A percentile compares a stretch with the other conserved stretches of the same genome.
These are phyloP conservation scores for Equus przewalskii DNA, from an alignment of 2,113 vertebrate species.

Conservation along the genomic window DNA sequence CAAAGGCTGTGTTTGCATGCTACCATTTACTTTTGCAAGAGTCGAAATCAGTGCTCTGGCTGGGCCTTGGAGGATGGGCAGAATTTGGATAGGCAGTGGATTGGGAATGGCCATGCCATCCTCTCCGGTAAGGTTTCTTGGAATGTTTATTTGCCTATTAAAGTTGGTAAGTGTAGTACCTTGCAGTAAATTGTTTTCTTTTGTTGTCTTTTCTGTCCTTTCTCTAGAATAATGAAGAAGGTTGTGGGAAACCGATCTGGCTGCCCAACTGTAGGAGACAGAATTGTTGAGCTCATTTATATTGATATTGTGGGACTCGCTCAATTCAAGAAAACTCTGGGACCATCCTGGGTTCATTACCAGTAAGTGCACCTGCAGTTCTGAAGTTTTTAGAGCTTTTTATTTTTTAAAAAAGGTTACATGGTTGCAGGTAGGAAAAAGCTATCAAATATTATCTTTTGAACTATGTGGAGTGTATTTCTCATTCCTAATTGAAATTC, in stretches of 20 bases:
- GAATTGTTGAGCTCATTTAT: conserved; percentile 98
- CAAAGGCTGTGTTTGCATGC: not conserved
- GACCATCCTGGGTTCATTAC: conserved; percentile 99
- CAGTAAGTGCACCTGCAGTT: conserved; percentile 92
- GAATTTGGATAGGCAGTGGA: not conserved
- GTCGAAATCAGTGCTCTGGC: not conserved
- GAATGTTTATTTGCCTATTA: not conserved
- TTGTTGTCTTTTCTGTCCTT: not conserved
- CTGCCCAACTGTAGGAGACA: conserved; percentile 97
- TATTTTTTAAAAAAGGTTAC: not conserved
- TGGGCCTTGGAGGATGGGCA: not conserved
- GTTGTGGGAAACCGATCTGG: conserved; percentile 99
- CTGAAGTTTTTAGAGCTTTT: not conserved
- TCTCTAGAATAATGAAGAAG: conserved; percentile 97
- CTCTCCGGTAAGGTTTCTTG: not conserved
- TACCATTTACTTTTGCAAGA: not conserved
- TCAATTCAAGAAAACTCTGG: conserved; percentile 99
- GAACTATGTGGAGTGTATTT: not conserved
- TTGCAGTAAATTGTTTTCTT: not conserved
- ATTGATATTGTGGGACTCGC: conserved; percentile 99
- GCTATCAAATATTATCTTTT: conserved; percentile 60
- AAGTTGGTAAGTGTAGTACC: not conserved
- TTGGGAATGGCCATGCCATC: not conserved
- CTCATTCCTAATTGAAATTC: conserved; percentile 65
- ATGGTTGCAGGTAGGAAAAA: not conserved